Percentiles rank a stretch among this genome's conserved stretches.
Evolutionary conservation across 2,797 vertebrate genomes (phyloP).

Genomic region (Columba guinea): DNA sequence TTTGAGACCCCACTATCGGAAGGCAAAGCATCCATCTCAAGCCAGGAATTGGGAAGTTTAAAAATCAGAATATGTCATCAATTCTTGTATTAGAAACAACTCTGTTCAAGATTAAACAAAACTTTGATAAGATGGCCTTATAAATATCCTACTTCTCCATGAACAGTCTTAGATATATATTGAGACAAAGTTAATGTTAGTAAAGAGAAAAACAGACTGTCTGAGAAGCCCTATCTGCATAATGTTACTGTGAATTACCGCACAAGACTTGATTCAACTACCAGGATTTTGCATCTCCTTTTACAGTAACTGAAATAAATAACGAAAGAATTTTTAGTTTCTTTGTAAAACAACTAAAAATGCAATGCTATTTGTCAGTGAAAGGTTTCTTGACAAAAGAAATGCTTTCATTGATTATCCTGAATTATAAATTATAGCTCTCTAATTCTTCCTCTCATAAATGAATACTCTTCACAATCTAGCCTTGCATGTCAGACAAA

Average conservation of each 20-base stretch:
- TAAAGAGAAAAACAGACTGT: background rate
- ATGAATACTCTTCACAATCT: slow-evolving; percentile 60
- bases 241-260: background rate
- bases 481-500: slow-evolving; percentile 60
- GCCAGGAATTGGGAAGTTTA: background rate
- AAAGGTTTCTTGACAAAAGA: slow-evolving; percentile 58
- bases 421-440: slow-evolving; percentile 73
- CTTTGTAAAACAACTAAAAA: slow-evolving; percentile 53
- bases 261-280: background rate
- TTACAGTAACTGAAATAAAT: slow-evolving; percentile 7
- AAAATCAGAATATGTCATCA: background rate
- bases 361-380: slow-evolving; percentile 29
- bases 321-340: background rate
- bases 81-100: background rate
- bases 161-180: background rate
- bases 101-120: background rate
- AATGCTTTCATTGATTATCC: slow-evolving; percentile 64
- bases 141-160: background rate
- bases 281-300: slow-evolving; percentile 14
- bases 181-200: background rate
- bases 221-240: background rate
- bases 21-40: background rate
- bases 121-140: background rate
- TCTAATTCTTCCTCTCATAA: slow-evolving; percentile 60
- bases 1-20: background rate